Evolutionary conservation across 2,113 vertebrate species (phyloP).

Genomic region (Mirounga angustirostris): DNA sequence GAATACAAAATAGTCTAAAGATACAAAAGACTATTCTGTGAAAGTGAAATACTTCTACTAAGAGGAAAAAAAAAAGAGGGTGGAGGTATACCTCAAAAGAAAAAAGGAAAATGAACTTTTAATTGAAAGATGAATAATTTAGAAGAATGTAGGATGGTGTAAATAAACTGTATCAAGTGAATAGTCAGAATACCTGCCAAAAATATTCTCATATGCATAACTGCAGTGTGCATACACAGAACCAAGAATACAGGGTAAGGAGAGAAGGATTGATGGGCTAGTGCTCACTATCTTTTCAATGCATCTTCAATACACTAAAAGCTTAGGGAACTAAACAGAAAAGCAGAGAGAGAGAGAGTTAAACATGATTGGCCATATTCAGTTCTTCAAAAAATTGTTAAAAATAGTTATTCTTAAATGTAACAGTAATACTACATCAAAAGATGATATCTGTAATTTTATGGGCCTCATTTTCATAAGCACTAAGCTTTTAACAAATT

Average conservation of each 20-base stretch:
- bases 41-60: not conserved
- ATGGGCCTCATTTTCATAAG: not conserved
- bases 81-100: not conserved
- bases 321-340: slow-evolving; percentile 66
- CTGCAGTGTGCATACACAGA: not conserved
- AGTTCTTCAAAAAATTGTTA: not conserved
- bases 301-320: slow-evolving; percentile 76
- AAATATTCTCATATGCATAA: not conserved
- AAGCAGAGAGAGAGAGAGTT: slow-evolving; percentile 78
- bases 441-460: not conserved
- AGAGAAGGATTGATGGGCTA: accelerated
- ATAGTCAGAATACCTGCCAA: not conserved
- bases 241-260: not conserved
- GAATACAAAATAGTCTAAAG: not conserved
- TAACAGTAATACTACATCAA: slow-evolving; percentile 33
- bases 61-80: not conserved
- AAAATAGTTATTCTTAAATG: slow-evolving; percentile 65
- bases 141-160: not conserved
- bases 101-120: not conserved
- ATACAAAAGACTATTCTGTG: not conserved
- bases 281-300: not conserved
- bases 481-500: not conserved
- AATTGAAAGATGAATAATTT: not conserved
- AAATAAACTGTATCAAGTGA: not conserved
- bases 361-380: slow-evolving; percentile 73